Conservation (phyloP, 2,888 invertebrate genomes). For the Ryuthela nishihirai region DNA sequence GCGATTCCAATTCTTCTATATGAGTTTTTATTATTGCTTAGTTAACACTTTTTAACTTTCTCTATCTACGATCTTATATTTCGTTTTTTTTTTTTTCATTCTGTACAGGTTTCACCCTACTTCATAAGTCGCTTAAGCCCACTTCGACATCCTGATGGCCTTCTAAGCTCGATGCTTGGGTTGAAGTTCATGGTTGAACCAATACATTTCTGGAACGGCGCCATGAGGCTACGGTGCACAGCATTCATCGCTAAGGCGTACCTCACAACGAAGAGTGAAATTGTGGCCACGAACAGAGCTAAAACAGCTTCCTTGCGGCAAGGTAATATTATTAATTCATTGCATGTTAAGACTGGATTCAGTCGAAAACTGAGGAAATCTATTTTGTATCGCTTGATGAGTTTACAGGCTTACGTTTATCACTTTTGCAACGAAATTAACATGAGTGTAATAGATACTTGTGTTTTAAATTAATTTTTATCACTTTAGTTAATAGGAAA, state of each 20-base stretch:
- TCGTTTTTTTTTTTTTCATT: not conserved
- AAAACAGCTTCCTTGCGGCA: no score
- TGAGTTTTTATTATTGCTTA: no score
- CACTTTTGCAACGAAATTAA: no score
- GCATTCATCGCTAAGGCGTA: slow-evolving; percentile 40
- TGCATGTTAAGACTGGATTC: no score
- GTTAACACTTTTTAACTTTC: not conserved
- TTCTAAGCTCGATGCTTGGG: slow-evolving; percentile 29
- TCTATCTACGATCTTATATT: not conserved
- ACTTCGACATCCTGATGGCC: slow-evolving; percentile 20
- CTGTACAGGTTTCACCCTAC: slow-evolving; percentile 11
- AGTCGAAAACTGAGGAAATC: no score
- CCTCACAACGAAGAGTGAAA: slow-evolving; percentile 33
- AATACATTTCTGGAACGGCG: slow-evolving; percentile 28
- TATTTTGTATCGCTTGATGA: no score
- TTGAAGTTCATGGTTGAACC: slow-evolving; percentile 31
- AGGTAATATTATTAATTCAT: no score
- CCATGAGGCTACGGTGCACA: slow-evolving; percentile 36
- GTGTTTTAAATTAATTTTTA: no score
- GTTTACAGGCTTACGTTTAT: no score
- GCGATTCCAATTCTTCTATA: no score
- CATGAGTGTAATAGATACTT: no score
- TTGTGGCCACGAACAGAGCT: slow-evolving; percentile 28
- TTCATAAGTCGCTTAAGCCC: slow-evolving; percentile 8
- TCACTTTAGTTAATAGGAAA: no score